Conservation (phyloP, 2,113 vertebrate species). For the Sorex fumeus region DNA sequence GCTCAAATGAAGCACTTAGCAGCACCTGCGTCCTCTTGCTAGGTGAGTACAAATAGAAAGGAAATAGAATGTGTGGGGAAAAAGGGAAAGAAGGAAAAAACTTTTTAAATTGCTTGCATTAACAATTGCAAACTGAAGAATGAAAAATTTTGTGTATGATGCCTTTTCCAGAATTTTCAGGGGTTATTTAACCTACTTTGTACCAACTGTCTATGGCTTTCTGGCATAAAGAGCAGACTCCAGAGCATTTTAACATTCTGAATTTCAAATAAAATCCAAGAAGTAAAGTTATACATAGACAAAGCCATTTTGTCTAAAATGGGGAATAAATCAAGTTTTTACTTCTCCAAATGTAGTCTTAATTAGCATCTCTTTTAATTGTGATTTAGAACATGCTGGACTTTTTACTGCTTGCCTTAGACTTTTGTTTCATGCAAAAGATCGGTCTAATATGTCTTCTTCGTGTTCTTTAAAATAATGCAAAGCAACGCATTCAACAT, state of each 20-base stretch:
- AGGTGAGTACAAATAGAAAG: constrained; percentile 24
- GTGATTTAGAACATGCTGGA: neutral
- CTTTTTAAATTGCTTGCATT: neutral
- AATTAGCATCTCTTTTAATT: constrained; percentile 60
- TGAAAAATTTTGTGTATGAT: no score
- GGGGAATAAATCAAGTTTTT: constrained; percentile 56
- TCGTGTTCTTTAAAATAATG: constrained; percentile 31
- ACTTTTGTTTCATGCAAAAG: constrained; percentile 58
- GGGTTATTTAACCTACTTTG: constrained; percentile 68
- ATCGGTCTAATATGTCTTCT: constrained; percentile 32
- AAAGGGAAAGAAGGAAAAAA: neutral
- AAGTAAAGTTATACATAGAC: constrained; percentile 21
- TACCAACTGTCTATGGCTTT: constrained; percentile 53
- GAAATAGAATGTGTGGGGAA: neutral
- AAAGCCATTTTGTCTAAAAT: constrained; percentile 32
- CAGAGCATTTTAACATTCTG: constrained; percentile 55
- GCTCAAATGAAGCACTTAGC: constrained; percentile 51
- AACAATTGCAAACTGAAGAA: no score
- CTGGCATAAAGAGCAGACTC: constrained; percentile 59
- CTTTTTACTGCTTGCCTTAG: constrained; percentile 56
- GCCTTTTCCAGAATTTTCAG: constrained; percentile 32
- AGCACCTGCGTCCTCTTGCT: constrained; percentile 56
- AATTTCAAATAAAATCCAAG: constrained; percentile 62
- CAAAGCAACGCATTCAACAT: neutral
- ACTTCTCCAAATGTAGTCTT: constrained; percentile 5